Percentiles rank a stretch among this genome's conserved stretches.
Conservation (phyloP, 2,113 vertebrate species). For the Panthera leo region DNA sequence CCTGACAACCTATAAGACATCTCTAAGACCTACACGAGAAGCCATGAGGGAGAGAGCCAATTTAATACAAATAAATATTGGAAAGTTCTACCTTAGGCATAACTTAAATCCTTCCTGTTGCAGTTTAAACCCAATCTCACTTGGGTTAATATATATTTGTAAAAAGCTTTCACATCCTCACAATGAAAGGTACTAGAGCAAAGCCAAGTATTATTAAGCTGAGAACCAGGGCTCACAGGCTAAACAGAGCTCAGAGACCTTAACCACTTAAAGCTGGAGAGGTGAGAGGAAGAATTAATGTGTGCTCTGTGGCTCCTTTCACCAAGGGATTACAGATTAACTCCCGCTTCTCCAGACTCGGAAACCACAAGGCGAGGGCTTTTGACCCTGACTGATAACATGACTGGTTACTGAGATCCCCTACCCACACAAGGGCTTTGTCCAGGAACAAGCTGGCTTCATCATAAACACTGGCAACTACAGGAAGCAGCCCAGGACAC, state of each 20-base stretch:
- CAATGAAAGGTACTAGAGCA: constrained; percentile 70
- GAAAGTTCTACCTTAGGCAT: constrained; percentile 52
- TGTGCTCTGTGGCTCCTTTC: constrained; percentile 69
- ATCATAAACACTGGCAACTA: constrained; percentile 42
- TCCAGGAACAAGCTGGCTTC: constrained; percentile 53
- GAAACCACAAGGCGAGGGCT: constrained; percentile 56
- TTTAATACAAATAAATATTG: constrained; percentile 48
- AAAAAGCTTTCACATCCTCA: constrained; percentile 66
- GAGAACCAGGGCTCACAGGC: constrained; percentile 74
- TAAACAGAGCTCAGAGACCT: constrained; percentile 79
- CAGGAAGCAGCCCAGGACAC: constrained; percentile 59
- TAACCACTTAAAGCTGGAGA: constrained; percentile 76
- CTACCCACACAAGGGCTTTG: constrained; percentile 46
- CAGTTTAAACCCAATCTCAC: constrained; percentile 43
- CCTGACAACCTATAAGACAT: not conserved
- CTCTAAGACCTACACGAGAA: not conserved
- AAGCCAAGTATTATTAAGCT: constrained; percentile 76
- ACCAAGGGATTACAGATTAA: constrained; percentile 79
- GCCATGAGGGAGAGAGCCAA: not conserved
- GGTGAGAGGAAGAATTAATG: constrained; percentile 75
- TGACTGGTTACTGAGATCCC: constrained; percentile 46
- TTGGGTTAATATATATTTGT: constrained; percentile 64
- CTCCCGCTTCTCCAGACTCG: constrained; percentile 67
- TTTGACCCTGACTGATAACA: constrained; percentile 68
- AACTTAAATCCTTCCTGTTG: constrained; percentile 49